Evolutionary conservation across 2,888 invertebrate species (phyloP), one percentile per base, ranked within the genome.

Genomic region (Campaea margaritaria): DNA sequence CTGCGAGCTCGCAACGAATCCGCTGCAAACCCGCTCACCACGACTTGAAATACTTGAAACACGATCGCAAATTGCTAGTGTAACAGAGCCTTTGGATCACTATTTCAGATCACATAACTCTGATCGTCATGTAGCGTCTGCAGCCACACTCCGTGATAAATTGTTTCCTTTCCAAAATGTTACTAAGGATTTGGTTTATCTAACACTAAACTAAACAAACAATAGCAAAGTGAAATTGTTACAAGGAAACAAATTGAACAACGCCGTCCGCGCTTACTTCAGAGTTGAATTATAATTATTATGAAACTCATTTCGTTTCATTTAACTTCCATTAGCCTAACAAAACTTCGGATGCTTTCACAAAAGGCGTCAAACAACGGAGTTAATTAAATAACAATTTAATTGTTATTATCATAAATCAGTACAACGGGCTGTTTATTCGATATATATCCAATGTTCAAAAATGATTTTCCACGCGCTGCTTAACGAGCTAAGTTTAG

Each of bases 341-440:
- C 48, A 59, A 49, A 59, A 54, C 49, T 59, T 59, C 8, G 41
- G 48, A 16, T n/a, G 45, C 34, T n/a, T 51, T 48, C 43, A 48
- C 44, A 53, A 53, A 54, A 54, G 44, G 50, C 59, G 45, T 54
- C 16, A 46, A 59, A 59, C 53, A 54, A 54, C 34, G 9, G 53
- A 49, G 43, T 54, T 44, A 45, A 53, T 53, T 48, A 45, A 16
- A 39, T 50, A 49, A 53, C 53, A 53, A 59, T 21, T 21, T 21
- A 3, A 21, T 49, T 49, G 48, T 59, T 48, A 48, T 53, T 39
- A 52, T 15, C 43, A 58, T 53, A 53, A 58, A 58, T 58, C 53
- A 48, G 46, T 5, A 21, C 34, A 51, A 52, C 47, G 43, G 47
- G 16, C 9, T 46, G 36, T 15, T 21, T 31, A 44, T n/a, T 52